These are phyloP conservation scores for Apodemus agrarius DNA, from an alignment of 2,797 vertebrate species.

Conservation along the genomic window DNA sequence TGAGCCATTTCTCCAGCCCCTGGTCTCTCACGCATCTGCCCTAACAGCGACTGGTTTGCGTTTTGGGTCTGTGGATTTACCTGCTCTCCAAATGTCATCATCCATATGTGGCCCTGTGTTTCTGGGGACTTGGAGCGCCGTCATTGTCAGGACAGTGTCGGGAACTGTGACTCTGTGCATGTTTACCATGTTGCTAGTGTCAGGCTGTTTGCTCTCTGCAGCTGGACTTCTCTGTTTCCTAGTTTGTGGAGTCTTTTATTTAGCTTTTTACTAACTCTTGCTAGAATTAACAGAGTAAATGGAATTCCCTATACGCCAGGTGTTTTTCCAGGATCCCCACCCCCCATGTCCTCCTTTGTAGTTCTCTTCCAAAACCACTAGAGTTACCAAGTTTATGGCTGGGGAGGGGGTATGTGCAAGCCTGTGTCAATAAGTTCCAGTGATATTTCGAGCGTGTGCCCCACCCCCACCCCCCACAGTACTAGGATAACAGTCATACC, in stretches of 20 bases:
- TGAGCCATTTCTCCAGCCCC: too few species aligned
- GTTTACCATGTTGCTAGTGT: not conserved
- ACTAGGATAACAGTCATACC: not conserved
- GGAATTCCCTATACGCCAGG: not conserved
- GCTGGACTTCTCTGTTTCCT: not conserved
- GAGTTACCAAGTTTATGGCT: not conserved
- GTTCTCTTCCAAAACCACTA: not conserved
- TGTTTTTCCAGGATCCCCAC: not conserved
- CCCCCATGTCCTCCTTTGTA: not conserved
- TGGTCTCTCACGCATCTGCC: not conserved
- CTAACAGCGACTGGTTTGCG: not conserved
- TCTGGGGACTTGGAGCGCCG: not conserved
- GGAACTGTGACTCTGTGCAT: not conserved
- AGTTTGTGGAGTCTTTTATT: not conserved
- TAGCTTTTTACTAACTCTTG: not conserved
- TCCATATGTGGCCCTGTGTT: not conserved
- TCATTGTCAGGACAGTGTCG: not conserved
- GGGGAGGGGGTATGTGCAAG: not conserved
- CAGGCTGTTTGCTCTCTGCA: not conserved
- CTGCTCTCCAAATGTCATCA: not conserved
- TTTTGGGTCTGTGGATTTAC: not conserved
- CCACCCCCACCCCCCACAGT: too few species aligned
- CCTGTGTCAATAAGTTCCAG: not conserved
- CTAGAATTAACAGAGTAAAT: not conserved
- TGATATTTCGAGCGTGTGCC: accelerated